These are phyloP conservation scores for Leptopilina myrica DNA, from an alignment of 2,888 invertebrate species.

Conservation along the genomic window DNA sequence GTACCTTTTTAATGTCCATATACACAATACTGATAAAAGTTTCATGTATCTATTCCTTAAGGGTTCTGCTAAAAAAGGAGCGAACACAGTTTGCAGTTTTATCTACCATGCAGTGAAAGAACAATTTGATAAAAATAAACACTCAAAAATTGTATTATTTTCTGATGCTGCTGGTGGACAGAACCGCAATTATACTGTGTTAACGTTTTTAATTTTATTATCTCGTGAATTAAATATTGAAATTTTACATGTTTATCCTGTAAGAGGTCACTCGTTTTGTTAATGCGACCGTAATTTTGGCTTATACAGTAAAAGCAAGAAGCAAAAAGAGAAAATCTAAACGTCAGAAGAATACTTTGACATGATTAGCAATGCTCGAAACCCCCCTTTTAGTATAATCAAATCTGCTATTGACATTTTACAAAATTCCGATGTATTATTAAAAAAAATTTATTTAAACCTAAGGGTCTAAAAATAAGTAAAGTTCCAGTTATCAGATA, in stretches of 20 bases:
- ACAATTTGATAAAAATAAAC: too few species aligned
- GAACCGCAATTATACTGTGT: background rate
- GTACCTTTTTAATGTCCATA: background rate
- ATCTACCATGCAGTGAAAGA: background rate
- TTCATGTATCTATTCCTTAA: background rate
- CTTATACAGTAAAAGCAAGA: slow-evolving; percentile 47
- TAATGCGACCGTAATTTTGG: slow-evolving; percentile 40
- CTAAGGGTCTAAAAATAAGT: background rate
- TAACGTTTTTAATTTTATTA: background rate
- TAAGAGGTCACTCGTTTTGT: background rate
- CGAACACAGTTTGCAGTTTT: slow-evolving; percentile 1
- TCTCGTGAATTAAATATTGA: background rate
- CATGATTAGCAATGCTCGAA: slow-evolving; percentile 42
- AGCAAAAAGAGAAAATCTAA: slow-evolving; percentile 47
- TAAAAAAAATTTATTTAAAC: background rate
- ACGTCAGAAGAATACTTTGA: slow-evolving; percentile 43
- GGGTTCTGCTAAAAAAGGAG: background rate
- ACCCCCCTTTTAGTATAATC: slow-evolving; percentile 44
- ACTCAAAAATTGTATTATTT: slow-evolving; percentile 1
- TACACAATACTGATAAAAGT: background rate
- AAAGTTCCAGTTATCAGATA: background rate
- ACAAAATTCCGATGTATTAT: slow-evolving; percentile 43
- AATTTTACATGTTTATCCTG: background rate
- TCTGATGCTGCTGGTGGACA: background rate
- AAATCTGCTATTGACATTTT: slow-evolving; percentile 22